A percentile compares a stretch with the other conserved stretches of the same genome.
These are phyloP conservation scores for Eleutherodactylus coqui DNA, from an alignment of 2,797 vertebrate genomes.

Conservation along the genomic window DNA sequence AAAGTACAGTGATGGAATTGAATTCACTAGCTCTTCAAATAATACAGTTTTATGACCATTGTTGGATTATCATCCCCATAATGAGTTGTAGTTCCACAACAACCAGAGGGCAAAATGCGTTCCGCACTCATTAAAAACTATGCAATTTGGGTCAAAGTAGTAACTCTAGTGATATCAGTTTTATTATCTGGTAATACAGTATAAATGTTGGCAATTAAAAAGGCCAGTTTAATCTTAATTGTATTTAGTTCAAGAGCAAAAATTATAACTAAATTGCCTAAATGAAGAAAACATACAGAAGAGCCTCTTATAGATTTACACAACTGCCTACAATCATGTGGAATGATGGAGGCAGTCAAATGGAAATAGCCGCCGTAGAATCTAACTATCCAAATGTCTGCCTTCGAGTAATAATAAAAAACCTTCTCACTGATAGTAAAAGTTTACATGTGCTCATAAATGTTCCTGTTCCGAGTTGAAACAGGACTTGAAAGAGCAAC, in stretches of 20 bases:
- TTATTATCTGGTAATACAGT: neutral
- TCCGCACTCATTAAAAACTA: neutral
- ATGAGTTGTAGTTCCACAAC: neutral
- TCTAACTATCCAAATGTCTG: neutral
- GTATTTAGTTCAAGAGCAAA: neutral
- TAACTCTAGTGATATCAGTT: neutral
- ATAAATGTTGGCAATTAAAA: neutral
- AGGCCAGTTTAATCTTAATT: neutral
- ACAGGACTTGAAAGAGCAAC: too few species aligned
- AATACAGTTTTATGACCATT: conserved; percentile 18
- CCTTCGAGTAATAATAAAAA: neutral
- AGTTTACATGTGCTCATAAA: too few species aligned
- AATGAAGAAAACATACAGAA: neutral
- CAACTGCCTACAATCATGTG: neutral
- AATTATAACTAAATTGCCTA: neutral
- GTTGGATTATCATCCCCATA: conserved; percentile 9
- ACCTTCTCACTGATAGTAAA: too few species aligned
- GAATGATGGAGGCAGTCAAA: neutral
- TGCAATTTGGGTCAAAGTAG: conserved; percentile 7
- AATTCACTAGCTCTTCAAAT: neutral
- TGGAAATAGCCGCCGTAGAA: neutral
- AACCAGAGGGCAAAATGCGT: neutral
- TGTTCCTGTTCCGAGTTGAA: too few species aligned
- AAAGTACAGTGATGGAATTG: conserved; percentile 30
- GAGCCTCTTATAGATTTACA: neutral